Evolutionary conservation across 2,888 invertebrate genomes (phyloP).

Genomic region (Linnaemya tessellans): DNA sequence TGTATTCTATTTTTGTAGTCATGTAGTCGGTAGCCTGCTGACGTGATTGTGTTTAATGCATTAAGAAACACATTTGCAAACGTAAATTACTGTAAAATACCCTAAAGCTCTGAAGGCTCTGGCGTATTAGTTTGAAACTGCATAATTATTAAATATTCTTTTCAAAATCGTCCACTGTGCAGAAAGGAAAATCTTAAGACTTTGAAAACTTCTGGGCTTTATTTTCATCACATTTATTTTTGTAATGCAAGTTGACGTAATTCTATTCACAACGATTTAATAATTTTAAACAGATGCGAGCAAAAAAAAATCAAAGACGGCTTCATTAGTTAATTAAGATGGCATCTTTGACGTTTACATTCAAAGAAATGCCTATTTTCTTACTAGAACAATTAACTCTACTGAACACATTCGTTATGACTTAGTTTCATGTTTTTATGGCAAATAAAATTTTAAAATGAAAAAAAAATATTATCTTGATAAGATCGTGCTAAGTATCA

Average conservation of each 20-base stretch:
- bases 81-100: neutral
- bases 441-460: neutral
- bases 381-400: conserved; percentile 18
- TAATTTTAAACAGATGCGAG: conserved; percentile 62
- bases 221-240: neutral
- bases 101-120: conserved; percentile 9
- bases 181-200: neutral
- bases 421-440: neutral
- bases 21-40: no score
- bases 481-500: neutral
- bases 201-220: neutral
- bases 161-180: neutral
- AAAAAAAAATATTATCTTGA: conserved; percentile 16
- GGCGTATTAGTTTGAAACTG: no score
- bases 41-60: no score
- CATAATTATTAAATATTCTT: neutral
- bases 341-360: conserved; percentile 42
- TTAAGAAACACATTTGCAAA: neutral
- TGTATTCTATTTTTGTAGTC: no score
- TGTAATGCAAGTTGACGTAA: neutral
- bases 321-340: conserved; percentile 48
- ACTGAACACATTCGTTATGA: neutral
- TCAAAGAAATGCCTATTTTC: conserved; percentile 41
- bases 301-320: conserved; percentile 54
- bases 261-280: conserved; percentile 42